These are phyloP conservation scores for Mamestra brassicae DNA, from an alignment of 2,888 invertebrate genomes.

Conservation along the genomic window DNA sequence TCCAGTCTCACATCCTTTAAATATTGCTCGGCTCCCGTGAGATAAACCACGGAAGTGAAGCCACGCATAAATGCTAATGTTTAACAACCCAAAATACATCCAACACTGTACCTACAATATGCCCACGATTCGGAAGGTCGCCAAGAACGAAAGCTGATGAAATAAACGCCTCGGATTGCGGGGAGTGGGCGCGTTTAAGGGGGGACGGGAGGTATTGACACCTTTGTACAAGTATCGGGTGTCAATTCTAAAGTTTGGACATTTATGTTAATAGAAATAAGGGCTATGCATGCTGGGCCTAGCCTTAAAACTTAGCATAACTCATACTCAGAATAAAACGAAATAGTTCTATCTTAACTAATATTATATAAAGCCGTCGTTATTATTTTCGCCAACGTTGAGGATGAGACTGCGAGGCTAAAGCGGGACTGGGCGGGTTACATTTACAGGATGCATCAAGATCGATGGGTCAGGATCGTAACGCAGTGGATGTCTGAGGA, in stretches of 20 bases:
- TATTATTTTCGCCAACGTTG: no score
- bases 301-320: not conserved
- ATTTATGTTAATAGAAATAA: not conserved
- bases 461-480: no score
- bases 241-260: not conserved
- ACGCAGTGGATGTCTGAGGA: no score
- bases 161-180: conserved; percentile 59
- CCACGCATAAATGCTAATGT: not conserved
- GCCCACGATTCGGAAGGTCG: conserved; percentile 63
- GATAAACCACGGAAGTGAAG: no score
- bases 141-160: conserved; percentile 71
- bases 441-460: no score
- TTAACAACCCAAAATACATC: not conserved
- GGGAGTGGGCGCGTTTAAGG: conserved; percentile 49
- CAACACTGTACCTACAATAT: conserved; percentile 12
- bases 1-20: no score
- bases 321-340: no score
- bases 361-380: no score
- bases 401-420: no score
- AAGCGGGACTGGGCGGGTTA: no score
- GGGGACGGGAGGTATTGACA: not conserved
- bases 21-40: no score
- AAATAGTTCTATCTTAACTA: no score
- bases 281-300: not conserved
- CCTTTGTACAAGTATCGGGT: conserved; percentile 1